A percentile compares a stretch with the other conserved stretches of the same genome.
phyloP scores from a whole-genome alignment of 2,797 vertebrate species.

The Sebastes diploproa region DNA sequence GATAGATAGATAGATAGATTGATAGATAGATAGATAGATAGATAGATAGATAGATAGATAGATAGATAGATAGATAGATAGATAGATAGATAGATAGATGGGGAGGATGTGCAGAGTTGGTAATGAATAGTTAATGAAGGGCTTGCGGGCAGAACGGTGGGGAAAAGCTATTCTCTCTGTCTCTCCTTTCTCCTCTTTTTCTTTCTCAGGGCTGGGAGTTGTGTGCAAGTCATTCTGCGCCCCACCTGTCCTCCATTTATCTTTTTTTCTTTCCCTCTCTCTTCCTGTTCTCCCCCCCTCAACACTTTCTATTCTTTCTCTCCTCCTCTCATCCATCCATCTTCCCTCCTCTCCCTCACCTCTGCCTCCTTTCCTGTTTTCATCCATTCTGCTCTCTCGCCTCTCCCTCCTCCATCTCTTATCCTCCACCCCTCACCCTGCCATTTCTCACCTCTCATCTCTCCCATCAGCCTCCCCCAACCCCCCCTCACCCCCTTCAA shows the following conservation, averaged over 20 bases:
- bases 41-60: constrained; percentile 63
- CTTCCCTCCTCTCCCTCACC: constrained; percentile 22
- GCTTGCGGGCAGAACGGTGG: constrained; percentile 78
- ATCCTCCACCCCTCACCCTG: constrained; percentile 39
- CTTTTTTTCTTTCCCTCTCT: constrained; percentile 27
- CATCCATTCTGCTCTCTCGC: constrained; percentile 33
- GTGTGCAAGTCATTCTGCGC: constrained; percentile 66
- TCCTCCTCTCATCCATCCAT: constrained; percentile 29
- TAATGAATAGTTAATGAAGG: constrained; percentile 80
- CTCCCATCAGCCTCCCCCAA: constrained; percentile 1
- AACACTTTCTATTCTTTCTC: constrained; percentile 34
- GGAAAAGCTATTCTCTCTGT: constrained; percentile 77
- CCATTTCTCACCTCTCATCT: constrained; percentile 57
- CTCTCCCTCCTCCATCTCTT: constrained; percentile 20
- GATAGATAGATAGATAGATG: constrained; percentile 58
- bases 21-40: constrained; percentile 45
- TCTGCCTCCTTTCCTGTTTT: constrained; percentile 40
- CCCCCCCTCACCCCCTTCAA: not conserved
- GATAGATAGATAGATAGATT: constrained; percentile 62
- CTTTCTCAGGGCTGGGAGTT: constrained; percentile 51
- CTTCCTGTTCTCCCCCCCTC: constrained; percentile 6
- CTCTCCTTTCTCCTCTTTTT: constrained; percentile 51
- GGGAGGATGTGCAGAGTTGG: constrained; percentile 57
- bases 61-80: constrained; percentile 37
- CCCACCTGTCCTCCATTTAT: constrained; percentile 69